These are phyloP conservation scores for Chrysotoxum bicinctum DNA, from an alignment of 2,888 invertebrate species.

Conservation along the genomic window DNA sequence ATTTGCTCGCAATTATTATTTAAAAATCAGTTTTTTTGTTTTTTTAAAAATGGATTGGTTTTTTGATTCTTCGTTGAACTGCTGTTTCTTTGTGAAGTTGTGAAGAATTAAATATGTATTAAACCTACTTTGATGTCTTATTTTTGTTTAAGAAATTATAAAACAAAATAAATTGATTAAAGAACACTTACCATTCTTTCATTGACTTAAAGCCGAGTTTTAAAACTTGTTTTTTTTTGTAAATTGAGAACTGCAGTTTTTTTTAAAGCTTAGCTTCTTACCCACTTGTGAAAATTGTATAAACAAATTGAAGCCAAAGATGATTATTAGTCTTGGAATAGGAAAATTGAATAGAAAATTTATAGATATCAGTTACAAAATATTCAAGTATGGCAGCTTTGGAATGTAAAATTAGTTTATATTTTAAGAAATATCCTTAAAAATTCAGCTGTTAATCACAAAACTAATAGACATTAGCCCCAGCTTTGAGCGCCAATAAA, in stretches of 20 bases:
- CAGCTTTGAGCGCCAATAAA: conserved; percentile 63
- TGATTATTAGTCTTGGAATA: background rate
- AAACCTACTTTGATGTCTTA: background rate
- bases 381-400: background rate
- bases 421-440: too few relatives aligned
- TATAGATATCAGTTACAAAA: background rate
- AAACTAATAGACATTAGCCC: conserved; percentile 36
- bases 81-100: background rate
- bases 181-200: background rate
- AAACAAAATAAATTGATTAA: background rate
- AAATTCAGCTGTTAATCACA: too few relatives aligned
- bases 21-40: conserved; percentile 19
- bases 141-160: background rate
- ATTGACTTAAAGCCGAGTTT: background rate
- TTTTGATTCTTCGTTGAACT: conserved; percentile 59
- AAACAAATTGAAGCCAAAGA: background rate
- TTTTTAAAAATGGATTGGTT: conserved; percentile 5
- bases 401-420: background rate
- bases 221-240: background rate
- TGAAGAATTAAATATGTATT: background rate
- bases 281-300: background rate
- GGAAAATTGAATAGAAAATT: background rate
- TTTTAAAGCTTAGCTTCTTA: background rate
- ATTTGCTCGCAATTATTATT: conserved; percentile 7
- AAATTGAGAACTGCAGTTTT: background rate